Evolutionary conservation across 1,140 invertebrate genomes (phyloP).

Genomic region (Ephestia elutella): DNA sequence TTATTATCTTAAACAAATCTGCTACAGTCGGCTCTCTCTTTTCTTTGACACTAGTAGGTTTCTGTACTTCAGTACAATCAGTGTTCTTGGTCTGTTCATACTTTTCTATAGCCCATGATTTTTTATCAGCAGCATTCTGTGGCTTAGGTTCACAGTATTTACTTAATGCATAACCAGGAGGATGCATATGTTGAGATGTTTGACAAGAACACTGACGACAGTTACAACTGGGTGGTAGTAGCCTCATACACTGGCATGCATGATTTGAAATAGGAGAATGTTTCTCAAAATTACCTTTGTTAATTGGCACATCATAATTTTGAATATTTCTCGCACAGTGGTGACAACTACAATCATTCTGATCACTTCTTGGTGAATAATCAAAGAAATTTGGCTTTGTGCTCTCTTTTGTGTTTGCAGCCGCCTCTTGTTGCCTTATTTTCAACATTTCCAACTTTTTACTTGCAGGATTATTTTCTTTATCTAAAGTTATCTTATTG

Average conservation of each 20-base stretch:
- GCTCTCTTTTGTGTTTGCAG: slow-evolving; percentile 8
- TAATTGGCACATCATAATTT: background rate
- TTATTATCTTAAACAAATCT: slow-evolving; percentile 75
- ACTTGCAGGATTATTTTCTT: slow-evolving; percentile 44
- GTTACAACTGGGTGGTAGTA: background rate
- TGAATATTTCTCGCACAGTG: slow-evolving; percentile 31
- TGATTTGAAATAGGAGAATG: background rate
- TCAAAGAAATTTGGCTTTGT: background rate
- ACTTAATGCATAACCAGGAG: background rate
- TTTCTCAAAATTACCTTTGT: background rate
- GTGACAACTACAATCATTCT: slow-evolving; percentile 39
- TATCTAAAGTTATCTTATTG: slow-evolving; percentile 33
- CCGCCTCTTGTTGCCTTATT: background rate
- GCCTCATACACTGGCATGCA: background rate
- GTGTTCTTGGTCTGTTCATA: slow-evolving; percentile 39
- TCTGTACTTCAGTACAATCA: slow-evolving; percentile 40
- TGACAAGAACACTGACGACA: background rate
- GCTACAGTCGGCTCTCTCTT: slow-evolving; percentile 70
- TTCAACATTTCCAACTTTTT: slow-evolving; percentile 43
- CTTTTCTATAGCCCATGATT: slow-evolving; percentile 51
- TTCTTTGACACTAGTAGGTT: slow-evolving; percentile 40
- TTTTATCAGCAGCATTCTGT: slow-evolving; percentile 48
- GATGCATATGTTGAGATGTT: background rate
- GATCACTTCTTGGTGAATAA: background rate
- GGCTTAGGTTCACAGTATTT: slow-evolving; percentile 7